Conservation (phyloP, 2,113 vertebrate genomes). For the Dendropsophus ebraccatus region DNA sequence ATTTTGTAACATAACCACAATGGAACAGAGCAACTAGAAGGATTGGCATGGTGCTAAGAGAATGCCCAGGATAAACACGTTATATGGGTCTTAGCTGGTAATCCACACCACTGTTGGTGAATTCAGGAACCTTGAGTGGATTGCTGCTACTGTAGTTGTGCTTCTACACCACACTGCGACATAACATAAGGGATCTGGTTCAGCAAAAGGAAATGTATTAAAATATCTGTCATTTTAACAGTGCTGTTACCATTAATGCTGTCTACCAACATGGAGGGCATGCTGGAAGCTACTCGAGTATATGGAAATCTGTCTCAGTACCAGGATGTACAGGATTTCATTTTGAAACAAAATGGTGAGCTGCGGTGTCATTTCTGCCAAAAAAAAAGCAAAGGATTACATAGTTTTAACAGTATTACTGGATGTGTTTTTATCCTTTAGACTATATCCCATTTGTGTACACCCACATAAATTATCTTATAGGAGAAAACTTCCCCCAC, state of each 20-base stretch:
- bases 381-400: no score
- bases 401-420: no score
- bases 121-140: background rate
- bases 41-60: no score
- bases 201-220: background rate
- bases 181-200: no score
- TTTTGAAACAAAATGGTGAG: constrained; percentile 79
- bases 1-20: no score
- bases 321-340: constrained; percentile 79
- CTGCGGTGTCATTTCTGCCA: constrained; percentile 48
- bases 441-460: no score
- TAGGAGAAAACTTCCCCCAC: no score
- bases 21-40: no score
- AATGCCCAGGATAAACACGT: no score
- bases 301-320: constrained; percentile 85
- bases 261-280: constrained; percentile 78
- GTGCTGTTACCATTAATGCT: constrained; percentile 80
- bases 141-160: background rate
- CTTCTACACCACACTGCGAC: background rate
- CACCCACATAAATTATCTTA: no score
- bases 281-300: constrained; percentile 83
- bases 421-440: no score
- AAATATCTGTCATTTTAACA: constrained; percentile 65
- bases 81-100: no score
- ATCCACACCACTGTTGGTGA: background rate